Evolutionary conservation across 2,888 invertebrate species (phyloP).

Genomic region (Dolichopus griseipennis): DNA sequence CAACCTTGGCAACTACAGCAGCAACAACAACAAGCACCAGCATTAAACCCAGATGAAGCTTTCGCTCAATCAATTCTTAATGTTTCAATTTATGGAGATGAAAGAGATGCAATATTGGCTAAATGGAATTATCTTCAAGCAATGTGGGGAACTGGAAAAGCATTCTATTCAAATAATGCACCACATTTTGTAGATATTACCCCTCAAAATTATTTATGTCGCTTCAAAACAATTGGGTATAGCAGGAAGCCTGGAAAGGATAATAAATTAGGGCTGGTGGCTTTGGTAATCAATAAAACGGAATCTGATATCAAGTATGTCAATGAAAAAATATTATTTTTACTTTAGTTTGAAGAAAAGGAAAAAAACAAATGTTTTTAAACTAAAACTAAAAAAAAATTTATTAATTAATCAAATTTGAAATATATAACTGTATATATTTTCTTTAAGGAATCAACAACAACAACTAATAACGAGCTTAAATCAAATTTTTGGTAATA

Average conservation of each 20-base stretch:
- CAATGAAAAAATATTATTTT: background rate
- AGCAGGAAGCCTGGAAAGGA: conserved; percentile 76
- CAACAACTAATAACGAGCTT: conserved; percentile 59
- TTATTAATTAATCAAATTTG: conserved; percentile 5
- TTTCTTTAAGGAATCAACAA: conserved; percentile 54
- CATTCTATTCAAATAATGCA: conserved; percentile 67
- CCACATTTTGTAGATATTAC: conserved; percentile 70
- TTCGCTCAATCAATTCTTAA: conserved; percentile 66
- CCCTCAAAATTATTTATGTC: conserved; percentile 81
- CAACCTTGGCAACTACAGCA: conserved; percentile 36
- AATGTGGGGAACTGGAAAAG: conserved; percentile 54
- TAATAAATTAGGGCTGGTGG: conserved; percentile 86
- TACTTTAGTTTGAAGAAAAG: background rate
- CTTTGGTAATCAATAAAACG: conserved; percentile 73
- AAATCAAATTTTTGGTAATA: conserved; percentile 67
- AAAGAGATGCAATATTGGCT: conserved; percentile 84
- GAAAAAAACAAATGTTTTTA: conserved; percentile 22
- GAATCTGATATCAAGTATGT: conserved; percentile 50
- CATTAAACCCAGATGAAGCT: conserved; percentile 57
- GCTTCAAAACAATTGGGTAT: conserved; percentile 92
- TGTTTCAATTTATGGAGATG: conserved; percentile 84
- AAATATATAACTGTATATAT: background rate
- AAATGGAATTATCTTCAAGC: conserved; percentile 88
- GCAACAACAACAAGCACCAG: conserved; percentile 46
- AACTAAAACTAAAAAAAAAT: too few relatives aligned